Evolutionary conservation across 1,140 invertebrate species (phyloP), one percentile per base, ranked within the genome.

Genomic region (Musca vetustissima): DNA sequence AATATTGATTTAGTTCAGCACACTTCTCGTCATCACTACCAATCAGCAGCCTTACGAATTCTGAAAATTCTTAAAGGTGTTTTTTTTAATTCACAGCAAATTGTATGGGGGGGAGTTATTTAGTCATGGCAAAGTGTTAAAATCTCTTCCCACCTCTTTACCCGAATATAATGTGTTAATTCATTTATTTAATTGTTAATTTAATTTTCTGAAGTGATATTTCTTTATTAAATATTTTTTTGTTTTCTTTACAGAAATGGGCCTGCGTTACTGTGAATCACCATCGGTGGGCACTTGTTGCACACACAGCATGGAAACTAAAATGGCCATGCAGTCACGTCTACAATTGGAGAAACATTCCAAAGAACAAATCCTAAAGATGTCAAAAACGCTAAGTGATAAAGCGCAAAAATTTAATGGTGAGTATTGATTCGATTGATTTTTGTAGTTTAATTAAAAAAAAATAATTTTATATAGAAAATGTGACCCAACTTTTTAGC

Each of bases 371-470:
- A 81, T 85, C 19, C 70, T 73, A 1, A 83, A 83, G 70, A 73
- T 86, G 71, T 80, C 83, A 21, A 78, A 79, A 14, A 68, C 84
- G 32, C 71, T 86, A 36, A 80, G 83, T 59, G 80, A 78, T 50
- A 82, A 85, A 73, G 84, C 85, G 17, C 78, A 77, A 65, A 84
- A 84, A 76, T 85, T 86, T 70, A 85, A 86, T 74, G 83, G 84
- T 85, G 76, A 83, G 82, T 78, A 53, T 25, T n/a, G 15, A n/a
- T n/a, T n/a, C n/a, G n/a, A n/a, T n/a, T n/a, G n/a, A n/a, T n/a
- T n/a, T n/a, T n/a, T n/a, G n/a, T n/a, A n/a, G n/a, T n/a, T n/a
- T n/a, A n/a, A n/a, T n/a, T n/a, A n/a, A n/a, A n/a, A n/a, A n/a
- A n/a, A n/a, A n/a, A n/a, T n/a, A n/a, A n/a, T n/a, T n/a, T n/a